These are phyloP conservation scores for Ptychoptera albimana DNA, from an alignment of 2,888 invertebrate species.

Conservation along the genomic window DNA sequence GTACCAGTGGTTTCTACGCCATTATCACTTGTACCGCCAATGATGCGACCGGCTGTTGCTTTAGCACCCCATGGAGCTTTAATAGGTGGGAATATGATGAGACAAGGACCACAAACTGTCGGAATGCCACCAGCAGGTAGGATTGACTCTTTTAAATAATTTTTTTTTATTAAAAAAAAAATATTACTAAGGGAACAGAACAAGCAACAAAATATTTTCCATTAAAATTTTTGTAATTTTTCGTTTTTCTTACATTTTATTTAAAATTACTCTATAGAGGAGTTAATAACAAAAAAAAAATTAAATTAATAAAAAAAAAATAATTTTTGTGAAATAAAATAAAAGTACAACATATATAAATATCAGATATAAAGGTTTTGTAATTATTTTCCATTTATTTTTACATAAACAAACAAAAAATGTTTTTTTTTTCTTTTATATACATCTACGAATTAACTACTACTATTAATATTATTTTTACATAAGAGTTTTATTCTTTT, in stretches of 20 bases:
- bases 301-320: not conserved
- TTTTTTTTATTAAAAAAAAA: not conserved
- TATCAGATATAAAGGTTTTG: not conserved
- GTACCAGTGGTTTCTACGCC: constrained; percentile 23
- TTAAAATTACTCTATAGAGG: not conserved
- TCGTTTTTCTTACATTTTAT: not conserved
- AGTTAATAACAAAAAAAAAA: not conserved
- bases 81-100: constrained; percentile 27
- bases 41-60: constrained; percentile 28
- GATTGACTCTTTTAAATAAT: constrained; percentile 3
- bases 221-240: not conserved
- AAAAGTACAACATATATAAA: not conserved
- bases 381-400: too few relatives aligned
- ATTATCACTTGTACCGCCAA: constrained; percentile 29
- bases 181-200: not conserved
- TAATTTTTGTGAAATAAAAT: not conserved
- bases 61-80: constrained; percentile 26
- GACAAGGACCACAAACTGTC: constrained; percentile 20
- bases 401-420: too few relatives aligned
- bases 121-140: constrained; percentile 29
- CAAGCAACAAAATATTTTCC: not conserved
- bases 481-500: too few relatives aligned
- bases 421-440: too few relatives aligned
- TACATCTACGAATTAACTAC: too few relatives aligned
- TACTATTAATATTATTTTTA: too few relatives aligned